A percentile compares a stretch with the other conserved stretches of the same genome.
phyloP scores from a whole-genome alignment of 2,888 invertebrate genomes.

The Megalurothrips usitatus region DNA sequence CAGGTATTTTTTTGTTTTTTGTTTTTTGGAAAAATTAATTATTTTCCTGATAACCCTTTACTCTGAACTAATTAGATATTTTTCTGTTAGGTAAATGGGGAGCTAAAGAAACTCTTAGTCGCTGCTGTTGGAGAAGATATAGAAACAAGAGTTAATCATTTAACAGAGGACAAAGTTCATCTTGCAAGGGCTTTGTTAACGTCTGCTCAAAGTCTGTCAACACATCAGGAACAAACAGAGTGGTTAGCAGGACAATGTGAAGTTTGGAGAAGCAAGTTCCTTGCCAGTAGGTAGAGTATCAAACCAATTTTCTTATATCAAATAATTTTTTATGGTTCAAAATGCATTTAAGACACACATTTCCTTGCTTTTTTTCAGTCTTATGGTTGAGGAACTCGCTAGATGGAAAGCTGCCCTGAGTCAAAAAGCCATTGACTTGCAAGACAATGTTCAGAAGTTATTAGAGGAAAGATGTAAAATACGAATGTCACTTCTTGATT shows the following conservation, averaged over 20 bases:
- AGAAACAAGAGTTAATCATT: conserved; percentile 78
- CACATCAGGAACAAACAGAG: conserved; percentile 90
- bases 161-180: conserved; percentile 89
- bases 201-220: conserved; percentile 78
- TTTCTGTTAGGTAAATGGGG: conserved; percentile 70
- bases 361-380: conserved; percentile 52
- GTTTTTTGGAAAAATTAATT: not conserved
- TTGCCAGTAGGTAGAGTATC: conserved; percentile 73
- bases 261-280: conserved; percentile 94
- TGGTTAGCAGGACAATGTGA: conserved; percentile 91
- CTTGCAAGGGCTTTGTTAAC: conserved; percentile 78
- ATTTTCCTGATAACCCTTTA: no score
- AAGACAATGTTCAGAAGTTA: conserved; percentile 63
- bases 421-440: conserved; percentile 63
- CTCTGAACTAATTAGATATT: conserved; percentile 31
- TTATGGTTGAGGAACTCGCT: conserved; percentile 89
- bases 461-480: conserved; percentile 65
- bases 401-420: conserved; percentile 76
- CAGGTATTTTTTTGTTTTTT: conserved; percentile 52
- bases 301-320: conserved; percentile 28
- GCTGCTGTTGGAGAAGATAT: conserved; percentile 94
- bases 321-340: not conserved
- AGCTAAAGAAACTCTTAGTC: conserved; percentile 85
- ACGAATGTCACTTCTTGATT: conserved; percentile 58
- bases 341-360: conserved; percentile 18